Percentiles rank a stretch among this genome's conserved stretches.
Conservation (phyloP, 2,797 vertebrate genomes). For the Tokudaia muenninki region DNA sequence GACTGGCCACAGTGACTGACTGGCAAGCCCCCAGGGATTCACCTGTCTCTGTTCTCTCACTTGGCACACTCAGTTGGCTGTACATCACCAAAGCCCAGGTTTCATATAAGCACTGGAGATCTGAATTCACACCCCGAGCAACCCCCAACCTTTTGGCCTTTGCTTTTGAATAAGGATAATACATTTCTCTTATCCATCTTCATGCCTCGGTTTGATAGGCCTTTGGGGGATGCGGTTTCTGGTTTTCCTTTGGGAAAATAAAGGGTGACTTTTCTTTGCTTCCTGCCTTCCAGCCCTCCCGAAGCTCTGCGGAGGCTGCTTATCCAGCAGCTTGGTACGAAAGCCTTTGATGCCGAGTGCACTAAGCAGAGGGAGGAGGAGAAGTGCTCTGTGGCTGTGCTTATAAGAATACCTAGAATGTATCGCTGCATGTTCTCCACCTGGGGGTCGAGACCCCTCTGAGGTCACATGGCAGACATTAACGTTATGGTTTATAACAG, state of each 20-base stretch:
- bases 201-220: not conserved
- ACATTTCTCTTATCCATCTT: not conserved
- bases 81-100: not conserved
- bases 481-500: not conserved
- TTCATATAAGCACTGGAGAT: not conserved
- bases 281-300: not conserved
- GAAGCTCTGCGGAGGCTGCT: not conserved
- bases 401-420: not conserved
- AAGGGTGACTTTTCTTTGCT: not conserved
- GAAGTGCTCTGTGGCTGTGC: fast-evolving
- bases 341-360: not conserved
- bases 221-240: not conserved
- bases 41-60: not conserved
- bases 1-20: not conserved
- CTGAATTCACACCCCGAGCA: not conserved
- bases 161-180: not conserved
- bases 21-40: not conserved
- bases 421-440: not conserved
- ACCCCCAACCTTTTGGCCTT: not conserved
- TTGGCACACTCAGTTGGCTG: not conserved
- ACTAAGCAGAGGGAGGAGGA: not conserved
- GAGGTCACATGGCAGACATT: not conserved
- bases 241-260: not conserved
- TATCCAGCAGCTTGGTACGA: not conserved
- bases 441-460: not conserved